Conservation (phyloP, 2,113 vertebrate species). For the Microtus richardsoni region DNA sequence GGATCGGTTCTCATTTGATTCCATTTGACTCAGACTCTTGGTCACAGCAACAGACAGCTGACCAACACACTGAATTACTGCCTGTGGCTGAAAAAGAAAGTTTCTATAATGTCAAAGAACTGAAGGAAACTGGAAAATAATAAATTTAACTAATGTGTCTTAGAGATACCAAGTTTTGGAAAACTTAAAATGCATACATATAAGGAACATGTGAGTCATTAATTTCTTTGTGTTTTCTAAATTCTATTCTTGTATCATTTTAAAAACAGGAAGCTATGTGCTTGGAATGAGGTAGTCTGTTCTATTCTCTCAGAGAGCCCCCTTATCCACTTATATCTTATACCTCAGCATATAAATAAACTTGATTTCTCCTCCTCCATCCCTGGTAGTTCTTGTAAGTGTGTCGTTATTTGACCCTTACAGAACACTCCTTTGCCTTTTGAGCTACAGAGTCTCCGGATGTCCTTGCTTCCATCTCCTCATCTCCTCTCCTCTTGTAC, state of each 20-base stretch:
- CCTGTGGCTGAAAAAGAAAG: not conserved
- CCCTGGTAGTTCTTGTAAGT: not conserved
- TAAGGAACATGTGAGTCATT: not conserved
- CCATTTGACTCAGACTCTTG: not conserved
- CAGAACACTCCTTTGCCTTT: not conserved
- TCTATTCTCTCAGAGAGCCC: not conserved
- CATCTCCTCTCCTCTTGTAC: not conserved
- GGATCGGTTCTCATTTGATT: not conserved
- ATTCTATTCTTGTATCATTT: not conserved
- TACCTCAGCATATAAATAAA: not conserved
- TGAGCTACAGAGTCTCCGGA: not conserved
- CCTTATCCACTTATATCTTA: not conserved
- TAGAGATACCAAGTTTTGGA: not conserved
- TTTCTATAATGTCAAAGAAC: not conserved
- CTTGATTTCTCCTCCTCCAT: not conserved
- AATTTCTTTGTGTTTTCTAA: not conserved
- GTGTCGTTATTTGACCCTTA: not conserved
- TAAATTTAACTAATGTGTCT: not conserved
- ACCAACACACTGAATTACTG: not conserved
- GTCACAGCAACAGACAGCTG: not conserved
- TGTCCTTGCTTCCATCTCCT: not conserved
- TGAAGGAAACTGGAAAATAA: not conserved
- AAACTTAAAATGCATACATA: not conserved
- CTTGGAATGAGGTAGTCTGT: not conserved
- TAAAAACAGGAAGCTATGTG: not conserved